phyloP scores from a whole-genome alignment of 2,797 vertebrate genomes.

The Aeoliscus strigatus region DNA sequence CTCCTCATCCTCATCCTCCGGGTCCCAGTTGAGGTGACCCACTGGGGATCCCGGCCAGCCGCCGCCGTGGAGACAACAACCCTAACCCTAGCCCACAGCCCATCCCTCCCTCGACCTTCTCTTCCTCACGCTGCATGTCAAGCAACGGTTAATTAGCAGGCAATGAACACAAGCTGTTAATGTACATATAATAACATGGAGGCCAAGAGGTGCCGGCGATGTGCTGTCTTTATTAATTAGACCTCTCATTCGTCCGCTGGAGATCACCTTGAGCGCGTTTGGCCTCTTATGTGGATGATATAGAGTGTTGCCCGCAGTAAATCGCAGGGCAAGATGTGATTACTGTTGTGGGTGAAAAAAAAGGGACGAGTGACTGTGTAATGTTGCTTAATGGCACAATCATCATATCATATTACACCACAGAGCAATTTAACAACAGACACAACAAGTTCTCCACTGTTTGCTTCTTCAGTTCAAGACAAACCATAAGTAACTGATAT shows the following conservation, averaged over 20 bases:
- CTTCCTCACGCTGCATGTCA: conserved; percentile 27
- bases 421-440: too few relatives aligned
- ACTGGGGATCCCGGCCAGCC: conserved; percentile 28
- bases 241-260: conserved; percentile 49
- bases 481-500: too few relatives aligned
- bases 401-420: too few relatives aligned
- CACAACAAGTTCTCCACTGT: too few relatives aligned
- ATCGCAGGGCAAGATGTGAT: conserved; percentile 27
- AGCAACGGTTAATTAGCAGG: conserved; percentile 59
- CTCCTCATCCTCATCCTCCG: too few relatives aligned
- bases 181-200: conserved; percentile 60
- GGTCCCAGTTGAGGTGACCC: conserved; percentile 34
- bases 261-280: conserved; percentile 61
- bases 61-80: conserved; percentile 1
- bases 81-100: conserved; percentile 18
- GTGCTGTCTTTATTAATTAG: conserved; percentile 60
- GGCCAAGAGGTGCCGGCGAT: conserved; percentile 47
- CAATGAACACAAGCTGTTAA: conserved; percentile 60
- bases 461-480: too few relatives aligned
- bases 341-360: too few relatives aligned
- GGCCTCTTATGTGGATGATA: conserved; percentile 33
- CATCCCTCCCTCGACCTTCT: neutral
- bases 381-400: too few relatives aligned
- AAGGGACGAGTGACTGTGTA: too few relatives aligned
- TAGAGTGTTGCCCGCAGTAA: conserved; percentile 24